Evolutionary conservation across 2,797 vertebrate species (phyloP).

Genomic region (Alcedo quadribrachys): DNA sequence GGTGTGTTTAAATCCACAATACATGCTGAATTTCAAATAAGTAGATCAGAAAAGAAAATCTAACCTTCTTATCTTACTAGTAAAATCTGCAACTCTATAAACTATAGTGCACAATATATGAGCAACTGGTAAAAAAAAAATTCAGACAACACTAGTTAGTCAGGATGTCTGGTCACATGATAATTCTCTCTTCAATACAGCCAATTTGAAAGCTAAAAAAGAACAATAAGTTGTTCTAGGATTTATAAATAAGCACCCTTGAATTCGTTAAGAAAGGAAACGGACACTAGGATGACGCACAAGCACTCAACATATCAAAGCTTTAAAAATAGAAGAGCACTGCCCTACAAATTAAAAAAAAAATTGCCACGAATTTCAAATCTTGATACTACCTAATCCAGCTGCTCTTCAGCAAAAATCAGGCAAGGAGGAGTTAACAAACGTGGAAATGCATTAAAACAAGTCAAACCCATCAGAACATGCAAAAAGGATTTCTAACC

Average conservation of each 20-base stretch:
- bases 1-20: neutral
- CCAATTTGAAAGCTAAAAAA: slow-evolving; percentile 76
- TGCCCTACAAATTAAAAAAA: slow-evolving; percentile 75
- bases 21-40: neutral
- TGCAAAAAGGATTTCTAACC: neutral
- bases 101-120: neutral
- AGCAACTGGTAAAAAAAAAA: slow-evolving; percentile 27
- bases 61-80: slow-evolving; percentile 6
- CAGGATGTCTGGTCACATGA: slow-evolving; percentile 83
- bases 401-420: neutral
- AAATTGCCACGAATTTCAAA: slow-evolving; percentile 20
- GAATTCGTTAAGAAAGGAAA: slow-evolving; percentile 89
- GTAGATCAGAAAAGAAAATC: neutral
- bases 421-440: neutral
- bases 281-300: slow-evolving; percentile 85
- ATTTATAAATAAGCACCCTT: slow-evolving; percentile 88
- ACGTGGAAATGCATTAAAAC: neutral
- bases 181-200: slow-evolving; percentile 77
- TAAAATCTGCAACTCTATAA: neutral
- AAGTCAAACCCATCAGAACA: neutral
- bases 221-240: slow-evolving; percentile 84
- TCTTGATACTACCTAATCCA: neutral
- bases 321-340: slow-evolving; percentile 82
- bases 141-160: slow-evolving; percentile 49
- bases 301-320: slow-evolving; percentile 75